Evolutionary conservation across 1,140 invertebrate genomes (phyloP).

Genomic region (Pteromalus puparum): DNA sequence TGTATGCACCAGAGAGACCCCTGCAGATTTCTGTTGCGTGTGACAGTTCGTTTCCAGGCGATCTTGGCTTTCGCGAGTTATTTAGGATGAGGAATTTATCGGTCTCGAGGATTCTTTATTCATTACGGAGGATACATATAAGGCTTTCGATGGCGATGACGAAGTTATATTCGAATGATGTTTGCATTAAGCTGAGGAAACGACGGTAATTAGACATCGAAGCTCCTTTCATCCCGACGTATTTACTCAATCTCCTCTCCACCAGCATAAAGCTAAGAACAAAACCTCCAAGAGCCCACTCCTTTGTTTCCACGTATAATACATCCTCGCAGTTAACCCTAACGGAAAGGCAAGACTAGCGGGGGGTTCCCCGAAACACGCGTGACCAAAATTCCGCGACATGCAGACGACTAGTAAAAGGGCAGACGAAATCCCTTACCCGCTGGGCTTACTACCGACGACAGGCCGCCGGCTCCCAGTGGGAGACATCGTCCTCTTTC

Average conservation of each 20-base stretch:
- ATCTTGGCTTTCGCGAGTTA: not conserved
- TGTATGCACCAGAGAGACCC: not conserved
- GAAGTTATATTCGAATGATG: no score
- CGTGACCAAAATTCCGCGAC: not conserved
- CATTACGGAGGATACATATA: no score
- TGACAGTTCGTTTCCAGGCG: not conserved
- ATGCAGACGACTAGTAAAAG: not conserved
- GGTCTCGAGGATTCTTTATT: not conserved
- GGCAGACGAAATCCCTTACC: not conserved
- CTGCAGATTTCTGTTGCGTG: not conserved
- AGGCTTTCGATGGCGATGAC: no score
- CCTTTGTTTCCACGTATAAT: no score
- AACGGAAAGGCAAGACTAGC: not conserved
- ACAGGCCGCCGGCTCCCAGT: constrained; percentile 49
- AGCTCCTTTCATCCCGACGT: no score
- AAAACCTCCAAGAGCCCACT: no score
- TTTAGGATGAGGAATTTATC: constrained; percentile 1
- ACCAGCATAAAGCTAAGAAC: no score
- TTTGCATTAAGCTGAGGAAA: no score
- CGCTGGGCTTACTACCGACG: not conserved
- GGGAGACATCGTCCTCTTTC: constrained; percentile 58
- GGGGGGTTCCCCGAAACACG: not conserved
- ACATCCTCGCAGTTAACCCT: not conserved
- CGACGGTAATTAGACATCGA: no score
- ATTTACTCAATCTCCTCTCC: no score